phyloP scores from a whole-genome alignment of 2,888 invertebrate genomes.

The Dolichopus griseipennis region DNA sequence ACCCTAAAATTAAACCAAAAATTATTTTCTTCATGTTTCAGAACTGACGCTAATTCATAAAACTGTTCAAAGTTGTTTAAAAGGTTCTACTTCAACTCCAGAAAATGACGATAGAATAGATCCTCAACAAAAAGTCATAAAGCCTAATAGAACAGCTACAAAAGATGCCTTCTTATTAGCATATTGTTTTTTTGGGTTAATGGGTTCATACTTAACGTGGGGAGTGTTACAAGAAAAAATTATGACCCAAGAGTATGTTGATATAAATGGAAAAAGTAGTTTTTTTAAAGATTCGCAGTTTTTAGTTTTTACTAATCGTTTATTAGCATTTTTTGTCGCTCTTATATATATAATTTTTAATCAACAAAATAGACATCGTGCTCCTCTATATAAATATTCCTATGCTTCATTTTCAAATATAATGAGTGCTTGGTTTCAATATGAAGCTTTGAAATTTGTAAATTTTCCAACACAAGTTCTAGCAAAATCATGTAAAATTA shows the following conservation, averaged over 20 bases:
- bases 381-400: conserved; percentile 89
- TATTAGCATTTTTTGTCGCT: conserved; percentile 72
- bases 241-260: conserved; percentile 78
- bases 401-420: conserved; percentile 96
- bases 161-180: conserved; percentile 54
- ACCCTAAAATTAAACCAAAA: conserved; percentile 9
- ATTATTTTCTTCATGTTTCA: no score
- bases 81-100: conserved; percentile 31
- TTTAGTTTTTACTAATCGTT: conserved; percentile 89
- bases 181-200: conserved; percentile 81
- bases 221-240: conserved; percentile 96
- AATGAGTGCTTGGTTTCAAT: conserved; percentile 98
- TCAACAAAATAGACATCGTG: conserved; percentile 61
- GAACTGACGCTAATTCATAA: conserved; percentile 33
- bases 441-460: conserved; percentile 96
- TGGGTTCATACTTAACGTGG: conserved; percentile 89
- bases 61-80: conserved; percentile 38
- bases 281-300: conserved; percentile 92
- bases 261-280: conserved; percentile 50
- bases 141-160: conserved; percentile 44
- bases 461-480: conserved; percentile 95
- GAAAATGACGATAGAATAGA: conserved; percentile 28
- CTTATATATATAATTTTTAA: conserved; percentile 53
- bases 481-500: conserved; percentile 96
- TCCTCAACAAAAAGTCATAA: conserved; percentile 12